A percentile compares a stretch with the other conserved stretches of the same genome.
Conservation (phyloP, 2,797 vertebrate species). For the Lophius americanus region DNA sequence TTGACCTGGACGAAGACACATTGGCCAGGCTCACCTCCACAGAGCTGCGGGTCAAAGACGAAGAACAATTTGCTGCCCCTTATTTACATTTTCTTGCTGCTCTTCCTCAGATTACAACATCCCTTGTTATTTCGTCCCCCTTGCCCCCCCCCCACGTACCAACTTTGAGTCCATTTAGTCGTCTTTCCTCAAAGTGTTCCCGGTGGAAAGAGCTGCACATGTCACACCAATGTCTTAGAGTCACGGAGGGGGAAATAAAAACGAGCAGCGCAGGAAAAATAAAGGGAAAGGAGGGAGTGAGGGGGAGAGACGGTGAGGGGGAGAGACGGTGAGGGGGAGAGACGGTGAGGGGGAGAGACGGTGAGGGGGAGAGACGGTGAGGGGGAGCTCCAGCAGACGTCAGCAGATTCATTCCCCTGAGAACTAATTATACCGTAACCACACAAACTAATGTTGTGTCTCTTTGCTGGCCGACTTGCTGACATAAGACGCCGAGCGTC, state of each 20-base stretch:
- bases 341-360: constrained; percentile 6
- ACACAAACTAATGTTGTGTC: constrained; percentile 16
- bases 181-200: constrained; percentile 20
- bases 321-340: constrained; percentile 3
- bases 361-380: neutral
- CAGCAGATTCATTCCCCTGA: constrained; percentile 34
- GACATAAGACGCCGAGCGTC: constrained; percentile 17
- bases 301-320: neutral
- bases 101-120: neutral
- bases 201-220: constrained; percentile 16
- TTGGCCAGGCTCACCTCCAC: too few relatives aligned
- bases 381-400: constrained; percentile 13
- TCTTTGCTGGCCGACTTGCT: constrained; percentile 10
- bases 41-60: too few relatives aligned
- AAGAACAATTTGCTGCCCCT: neutral
- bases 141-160: neutral
- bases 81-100: neutral
- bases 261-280: neutral
- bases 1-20: too few relatives aligned
- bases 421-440: constrained; percentile 56
- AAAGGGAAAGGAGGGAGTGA: neutral
- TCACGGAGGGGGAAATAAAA: neutral
- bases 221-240: neutral
- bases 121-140: neutral
- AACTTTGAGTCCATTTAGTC: constrained; percentile 1